Evolutionary conservation across 2,888 invertebrate species (phyloP), one percentile per base, ranked within the genome.

Genomic region (Meandrusa payeni): DNA sequence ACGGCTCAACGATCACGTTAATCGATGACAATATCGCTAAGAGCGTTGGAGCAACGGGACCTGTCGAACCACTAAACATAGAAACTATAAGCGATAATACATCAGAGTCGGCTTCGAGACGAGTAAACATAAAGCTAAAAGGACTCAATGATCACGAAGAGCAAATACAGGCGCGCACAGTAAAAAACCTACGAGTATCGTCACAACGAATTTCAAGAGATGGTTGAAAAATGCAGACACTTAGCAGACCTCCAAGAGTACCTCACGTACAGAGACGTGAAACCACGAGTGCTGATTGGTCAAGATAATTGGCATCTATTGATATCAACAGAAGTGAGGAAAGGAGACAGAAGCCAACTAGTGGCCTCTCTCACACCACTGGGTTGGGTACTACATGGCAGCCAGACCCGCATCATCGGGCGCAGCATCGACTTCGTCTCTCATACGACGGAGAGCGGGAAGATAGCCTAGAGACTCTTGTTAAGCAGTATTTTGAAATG

Each of bases 51-150:
- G 42, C 39, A 0, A 12, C 15, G 4, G 52, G 52, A 5, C 47
- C 47, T 0, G 2, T 15, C 0, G 44, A 42, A 0, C 33, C 39
- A 3, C 13, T 51, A 0, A 5, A 26, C 0, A 11, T 47, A 1
- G 22, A 43, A 19, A 41, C 12, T 0, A 17, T 48, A 1, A 45
- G 9, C 7, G 39, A 15, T 4, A 15, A 15, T 2, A 15, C 15
- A 15, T 15, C 15, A 15, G 15, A 15, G 15, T 15, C 15, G 15
- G 15, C 15, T 15, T 64, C 69, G 65, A 60, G 60, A 60, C 57
- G 55, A 48, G 50, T 42, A 47, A 49, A 51, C 49, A 23, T 23
- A 2, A 6, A 47, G 40, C 42, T 53, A 42, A 48, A 52, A 29
- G 11, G 24, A 31, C 17, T 17, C 10, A 43, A 19, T 22, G 23